Evolutionary conservation across 2,113 vertebrate genomes (phyloP).

Genomic region (Sporophila hypoxantha): DNA sequence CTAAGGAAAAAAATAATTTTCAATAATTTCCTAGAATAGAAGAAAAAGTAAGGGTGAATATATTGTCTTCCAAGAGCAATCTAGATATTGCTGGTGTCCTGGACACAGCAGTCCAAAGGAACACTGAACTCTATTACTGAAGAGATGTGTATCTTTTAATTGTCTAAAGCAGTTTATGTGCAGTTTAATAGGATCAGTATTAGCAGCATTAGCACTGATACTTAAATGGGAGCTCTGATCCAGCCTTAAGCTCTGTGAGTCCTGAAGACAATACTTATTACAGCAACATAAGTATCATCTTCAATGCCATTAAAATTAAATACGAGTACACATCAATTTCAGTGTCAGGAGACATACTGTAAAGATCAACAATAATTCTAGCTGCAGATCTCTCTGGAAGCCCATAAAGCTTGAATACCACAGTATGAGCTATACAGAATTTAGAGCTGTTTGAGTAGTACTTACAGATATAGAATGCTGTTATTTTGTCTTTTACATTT

Average conservation of each 20-base stretch:
- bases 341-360: neutral
- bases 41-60: neutral
- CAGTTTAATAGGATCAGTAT: conserved; percentile 8
- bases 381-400: conserved; percentile 23
- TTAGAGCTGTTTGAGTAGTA: neutral
- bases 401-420: neutral
- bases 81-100: neutral
- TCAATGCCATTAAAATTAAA: conserved; percentile 41
- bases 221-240: neutral
- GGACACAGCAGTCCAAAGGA: neutral
- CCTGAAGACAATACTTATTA: conserved; percentile 13
- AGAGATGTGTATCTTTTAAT: neutral
- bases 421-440: neutral
- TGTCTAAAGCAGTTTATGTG: neutral
- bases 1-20: neutral
- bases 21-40: neutral
- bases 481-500: neutral
- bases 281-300: neutral
- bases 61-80: neutral
- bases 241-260: neutral
- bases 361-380: conserved; percentile 50
- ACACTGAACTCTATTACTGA: neutral
- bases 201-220: neutral
- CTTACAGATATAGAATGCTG: neutral
- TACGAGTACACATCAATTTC: conserved; percentile 19